Evolutionary conservation across 2,113 vertebrate species (phyloP).

Genomic region (Poeciliopsis prolifica): DNA sequence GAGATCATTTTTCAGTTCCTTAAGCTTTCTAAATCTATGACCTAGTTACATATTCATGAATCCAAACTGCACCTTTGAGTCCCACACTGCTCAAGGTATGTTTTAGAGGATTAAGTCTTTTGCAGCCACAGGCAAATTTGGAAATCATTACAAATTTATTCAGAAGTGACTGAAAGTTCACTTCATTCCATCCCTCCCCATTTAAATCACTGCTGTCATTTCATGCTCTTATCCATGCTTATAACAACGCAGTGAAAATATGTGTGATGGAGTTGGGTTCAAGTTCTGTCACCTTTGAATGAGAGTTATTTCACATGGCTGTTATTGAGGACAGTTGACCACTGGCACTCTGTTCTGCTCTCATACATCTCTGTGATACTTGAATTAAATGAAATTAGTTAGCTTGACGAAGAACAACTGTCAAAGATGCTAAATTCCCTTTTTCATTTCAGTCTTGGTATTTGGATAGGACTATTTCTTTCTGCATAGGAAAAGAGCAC

Average conservation of each 20-base stretch:
- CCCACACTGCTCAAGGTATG: slow-evolving; percentile 21
- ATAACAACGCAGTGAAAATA: neutral
- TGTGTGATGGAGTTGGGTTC: neutral
- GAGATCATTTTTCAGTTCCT: slow-evolving; percentile 54
- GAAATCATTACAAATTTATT: slow-evolving; percentile 45
- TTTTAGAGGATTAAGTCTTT: slow-evolving; percentile 45
- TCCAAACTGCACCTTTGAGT: slow-evolving; percentile 47
- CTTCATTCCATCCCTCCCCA: neutral
- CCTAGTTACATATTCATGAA: slow-evolving; percentile 61
- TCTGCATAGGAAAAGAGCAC: neutral
- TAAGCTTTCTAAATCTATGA: slow-evolving; percentile 48
- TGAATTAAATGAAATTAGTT: slow-evolving; percentile 14
- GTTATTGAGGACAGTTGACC: neutral
- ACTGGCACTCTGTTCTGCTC: neutral
- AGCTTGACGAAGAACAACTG: neutral
- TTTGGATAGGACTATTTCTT: neutral
- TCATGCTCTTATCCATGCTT: neutral
- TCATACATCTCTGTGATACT: slow-evolving; percentile 4
- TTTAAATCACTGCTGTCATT: neutral
- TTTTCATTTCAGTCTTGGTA: neutral
- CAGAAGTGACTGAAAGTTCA: slow-evolving; percentile 18
- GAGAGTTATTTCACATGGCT: neutral
- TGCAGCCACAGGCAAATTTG: slow-evolving; percentile 40
- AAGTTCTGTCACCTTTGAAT: neutral
- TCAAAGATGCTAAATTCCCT: neutral